Percentiles rank a stretch among this genome's conserved stretches.
Evolutionary conservation across 2,888 invertebrate genomes (phyloP).

Genomic region (Tetramorium bicarinatum): DNA sequence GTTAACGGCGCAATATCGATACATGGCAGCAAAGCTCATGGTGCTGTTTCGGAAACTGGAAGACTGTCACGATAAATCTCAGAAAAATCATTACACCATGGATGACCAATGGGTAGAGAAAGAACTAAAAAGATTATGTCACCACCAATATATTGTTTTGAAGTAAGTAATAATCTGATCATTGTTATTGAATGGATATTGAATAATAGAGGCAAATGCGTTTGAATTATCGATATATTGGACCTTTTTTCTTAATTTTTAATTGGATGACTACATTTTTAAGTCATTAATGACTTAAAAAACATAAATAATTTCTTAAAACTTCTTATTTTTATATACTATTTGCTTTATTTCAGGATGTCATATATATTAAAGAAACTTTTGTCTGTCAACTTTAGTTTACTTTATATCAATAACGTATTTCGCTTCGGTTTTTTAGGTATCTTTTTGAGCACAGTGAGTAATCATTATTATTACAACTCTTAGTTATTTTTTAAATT

Average conservation of each 20-base stretch:
- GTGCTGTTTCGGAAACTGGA: conserved; percentile 50
- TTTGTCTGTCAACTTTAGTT: conserved; percentile 66
- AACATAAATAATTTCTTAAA: neutral
- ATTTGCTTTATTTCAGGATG: conserved; percentile 47
- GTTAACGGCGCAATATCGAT: conserved; percentile 73
- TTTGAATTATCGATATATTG: neutral
- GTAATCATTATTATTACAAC: neutral
- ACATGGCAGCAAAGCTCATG: conserved; percentile 61
- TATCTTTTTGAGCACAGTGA: conserved; percentile 70
- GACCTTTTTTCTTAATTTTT: neutral
- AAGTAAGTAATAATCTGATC: conserved; percentile 59
- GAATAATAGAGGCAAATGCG: neutral
- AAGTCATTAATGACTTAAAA: neutral
- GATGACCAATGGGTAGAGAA: neutral
- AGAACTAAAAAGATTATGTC: conserved; percentile 59
- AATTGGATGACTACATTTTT: neutral
- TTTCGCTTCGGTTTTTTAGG: conserved; percentile 75
- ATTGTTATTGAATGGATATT: neutral
- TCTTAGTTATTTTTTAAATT: neutral
- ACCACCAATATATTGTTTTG: conserved; percentile 64
- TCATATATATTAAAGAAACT: conserved; percentile 64
- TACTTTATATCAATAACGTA: conserved; percentile 71
- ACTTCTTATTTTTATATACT: neutral
- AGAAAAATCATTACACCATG: fast-evolving
- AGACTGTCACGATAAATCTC: neutral